These are phyloP conservation scores for Erpetoichthys calabaricus DNA, from an alignment of 2,797 vertebrate genomes.

Conservation along the genomic window DNA sequence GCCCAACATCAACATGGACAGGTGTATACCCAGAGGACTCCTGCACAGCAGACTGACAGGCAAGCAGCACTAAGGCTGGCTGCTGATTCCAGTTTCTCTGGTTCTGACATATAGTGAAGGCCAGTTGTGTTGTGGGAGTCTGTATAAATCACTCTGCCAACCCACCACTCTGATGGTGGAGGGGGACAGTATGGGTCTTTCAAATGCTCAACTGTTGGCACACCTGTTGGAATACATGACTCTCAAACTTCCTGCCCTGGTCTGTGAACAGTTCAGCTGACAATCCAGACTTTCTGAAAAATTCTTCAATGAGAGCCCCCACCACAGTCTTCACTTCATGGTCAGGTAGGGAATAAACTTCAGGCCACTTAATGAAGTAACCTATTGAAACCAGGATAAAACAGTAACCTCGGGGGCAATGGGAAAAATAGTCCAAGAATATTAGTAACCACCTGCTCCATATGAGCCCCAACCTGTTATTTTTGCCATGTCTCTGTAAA, in stretches of 20 bases:
- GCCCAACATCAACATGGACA: too few species aligned
- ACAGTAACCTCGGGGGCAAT: background rate
- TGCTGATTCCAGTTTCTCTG: background rate
- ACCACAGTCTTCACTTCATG: background rate
- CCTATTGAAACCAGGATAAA: background rate
- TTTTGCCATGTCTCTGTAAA: too few species aligned
- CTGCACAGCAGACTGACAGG: background rate
- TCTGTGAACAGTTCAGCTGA: background rate
- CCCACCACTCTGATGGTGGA: conserved; percentile 2
- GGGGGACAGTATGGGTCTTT: background rate
- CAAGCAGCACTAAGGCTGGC: background rate
- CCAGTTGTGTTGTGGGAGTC: background rate
- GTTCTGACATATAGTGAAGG: background rate
- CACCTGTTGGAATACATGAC: background rate
- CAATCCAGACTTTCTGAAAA: background rate
- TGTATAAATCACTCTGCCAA: background rate
- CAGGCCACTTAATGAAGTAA: background rate
- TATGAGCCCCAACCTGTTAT: background rate
- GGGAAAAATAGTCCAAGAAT: background rate
- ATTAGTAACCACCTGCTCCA: background rate
- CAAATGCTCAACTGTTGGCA: background rate
- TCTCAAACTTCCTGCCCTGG: background rate
- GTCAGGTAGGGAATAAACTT: background rate
- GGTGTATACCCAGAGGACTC: background rate
- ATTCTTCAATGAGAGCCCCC: background rate